Evolutionary conservation across 1,140 invertebrate genomes (phyloP), one percentile per base, ranked within the genome.

Genomic region (Anadara kagoshimensis): DNA sequence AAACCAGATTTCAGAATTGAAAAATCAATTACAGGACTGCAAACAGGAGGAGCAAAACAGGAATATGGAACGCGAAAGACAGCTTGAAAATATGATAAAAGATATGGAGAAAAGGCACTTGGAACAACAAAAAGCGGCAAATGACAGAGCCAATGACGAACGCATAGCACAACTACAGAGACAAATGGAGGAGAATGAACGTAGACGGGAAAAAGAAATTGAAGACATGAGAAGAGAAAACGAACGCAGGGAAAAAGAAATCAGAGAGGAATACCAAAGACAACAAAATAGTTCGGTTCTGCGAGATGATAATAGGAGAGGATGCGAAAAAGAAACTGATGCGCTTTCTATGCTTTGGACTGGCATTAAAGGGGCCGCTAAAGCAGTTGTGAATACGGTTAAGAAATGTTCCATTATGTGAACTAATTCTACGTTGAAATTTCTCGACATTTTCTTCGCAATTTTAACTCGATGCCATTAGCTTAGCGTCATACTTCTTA

Each of bases 141-240:
- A 18, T 22, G 22, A 51, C 8, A 51, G 18, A 51, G 49, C 49
- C 14, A 51, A 51, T 22, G 49, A 51, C 18, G 49, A 51, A 18
- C 49, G 49, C 18, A 16, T 51, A 18, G 22, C 49, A 16, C 49
- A 51, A 51, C 49, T 51, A 20, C 49, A 51, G 16, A 51, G 18
- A 51, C 49, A 51, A 51, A 51, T 51, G 49, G 49, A 51, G 5
- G 49, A 51, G 5, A 51, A 51, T 11, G 49, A 51, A 22, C 11
- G 49, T 2, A 51, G 16, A 51, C 11, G 49, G 22, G 49, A 51
- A 51, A 18, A 51, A 51, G 18, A 51, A 22, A 14, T 51, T 20
- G 49, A 51, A 22, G 49, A 51, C 18, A 20, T 51, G 49, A 51
- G 16, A 51, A 51, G 49, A 22, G 49, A 51, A 51, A 51, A 51